phyloP scores from a whole-genome alignment of 2,113 vertebrate species.

The Lepus americanus region DNA sequence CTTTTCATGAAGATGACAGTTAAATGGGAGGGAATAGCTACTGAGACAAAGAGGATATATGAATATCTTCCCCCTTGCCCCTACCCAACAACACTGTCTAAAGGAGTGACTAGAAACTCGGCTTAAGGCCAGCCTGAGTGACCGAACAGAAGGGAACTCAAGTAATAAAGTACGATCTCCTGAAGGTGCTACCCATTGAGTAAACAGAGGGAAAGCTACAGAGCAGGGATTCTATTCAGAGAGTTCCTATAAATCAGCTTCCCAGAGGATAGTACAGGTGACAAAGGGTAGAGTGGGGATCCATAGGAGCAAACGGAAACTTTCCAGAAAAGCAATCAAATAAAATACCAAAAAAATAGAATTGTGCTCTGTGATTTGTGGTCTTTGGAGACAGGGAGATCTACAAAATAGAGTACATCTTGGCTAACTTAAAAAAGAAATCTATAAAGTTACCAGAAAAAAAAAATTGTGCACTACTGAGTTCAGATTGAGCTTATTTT shows the following conservation, averaged over 20 bases:
- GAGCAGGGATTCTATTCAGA: background rate
- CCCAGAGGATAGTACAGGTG: background rate
- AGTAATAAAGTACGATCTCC: background rate
- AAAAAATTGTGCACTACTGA: slow-evolving; percentile 49
- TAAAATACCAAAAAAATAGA: slow-evolving; percentile 42
- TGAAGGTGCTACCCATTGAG: background rate
- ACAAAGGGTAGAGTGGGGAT: background rate
- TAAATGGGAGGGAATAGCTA: background rate
- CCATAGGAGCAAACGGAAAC: background rate
- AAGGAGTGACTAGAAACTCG: background rate
- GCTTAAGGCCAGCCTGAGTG: background rate
- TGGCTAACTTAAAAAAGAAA: slow-evolving; percentile 24
- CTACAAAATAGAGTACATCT: slow-evolving; percentile 34
- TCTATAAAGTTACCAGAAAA: slow-evolving; percentile 55
- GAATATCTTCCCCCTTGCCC: background rate
- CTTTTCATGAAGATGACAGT: background rate
- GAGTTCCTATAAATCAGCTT: background rate
- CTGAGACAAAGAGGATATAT: background rate
- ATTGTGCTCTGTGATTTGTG: background rate
- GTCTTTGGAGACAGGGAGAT: background rate
- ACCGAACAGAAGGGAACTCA: background rate
- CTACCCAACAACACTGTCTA: background rate
- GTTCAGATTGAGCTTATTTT: slow-evolving; percentile 62
- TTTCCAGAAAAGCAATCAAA: background rate
- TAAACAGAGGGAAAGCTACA: background rate